Percentiles rank a stretch among this genome's conserved stretches.
Evolutionary conservation across 2,113 vertebrate species (phyloP).

Genomic region (Jaculus jaculus): DNA sequence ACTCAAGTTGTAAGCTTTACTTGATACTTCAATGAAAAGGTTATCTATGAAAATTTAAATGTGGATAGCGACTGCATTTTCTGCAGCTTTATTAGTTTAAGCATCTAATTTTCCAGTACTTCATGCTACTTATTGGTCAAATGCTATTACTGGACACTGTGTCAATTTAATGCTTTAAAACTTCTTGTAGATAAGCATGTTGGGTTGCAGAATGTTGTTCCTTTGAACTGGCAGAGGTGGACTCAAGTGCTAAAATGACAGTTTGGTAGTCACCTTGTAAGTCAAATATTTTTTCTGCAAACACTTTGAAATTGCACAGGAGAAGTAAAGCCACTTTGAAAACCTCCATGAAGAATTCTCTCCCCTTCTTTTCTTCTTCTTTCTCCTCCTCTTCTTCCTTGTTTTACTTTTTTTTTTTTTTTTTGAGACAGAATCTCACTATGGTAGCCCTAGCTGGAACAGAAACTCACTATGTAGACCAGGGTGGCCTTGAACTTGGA

Average conservation of each 20-base stretch:
- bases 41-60: constrained; percentile 22
- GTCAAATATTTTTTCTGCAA: background rate
- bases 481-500: background rate
- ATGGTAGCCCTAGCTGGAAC: background rate
- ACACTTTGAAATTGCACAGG: background rate
- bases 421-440: background rate
- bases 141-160: constrained; percentile 3
- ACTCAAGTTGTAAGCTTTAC: background rate
- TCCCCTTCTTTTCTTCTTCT: too few species aligned
- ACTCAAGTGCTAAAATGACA: background rate
- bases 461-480: background rate
- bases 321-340: background rate
- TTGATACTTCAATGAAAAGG: background rate
- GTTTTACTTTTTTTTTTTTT: background rate
- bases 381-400: too few species aligned
- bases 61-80: background rate
- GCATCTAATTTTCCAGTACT: background rate
- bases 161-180: background rate
- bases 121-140: background rate
- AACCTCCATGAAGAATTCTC: background rate
- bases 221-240: background rate
- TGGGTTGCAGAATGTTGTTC: background rate
- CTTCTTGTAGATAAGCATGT: background rate
- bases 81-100: background rate
- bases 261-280: background rate